These are phyloP conservation scores for Anneissia japonica DNA, from an alignment of 35 echinoderm and acorn worm genomes.

Conservation along the genomic window DNA sequence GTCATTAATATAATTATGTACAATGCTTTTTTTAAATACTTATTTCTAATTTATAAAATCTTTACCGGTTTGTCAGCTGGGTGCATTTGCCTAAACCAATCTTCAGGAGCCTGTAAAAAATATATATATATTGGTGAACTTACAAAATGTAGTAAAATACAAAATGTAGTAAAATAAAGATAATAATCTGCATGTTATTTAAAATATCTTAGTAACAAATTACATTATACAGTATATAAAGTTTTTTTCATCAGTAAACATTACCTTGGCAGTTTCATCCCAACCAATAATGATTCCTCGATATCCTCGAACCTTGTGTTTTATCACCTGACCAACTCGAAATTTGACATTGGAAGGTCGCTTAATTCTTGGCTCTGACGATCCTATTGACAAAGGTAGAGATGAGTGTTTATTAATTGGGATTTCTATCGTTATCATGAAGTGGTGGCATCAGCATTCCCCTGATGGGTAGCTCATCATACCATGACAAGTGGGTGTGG, in stretches of 20 bases:
- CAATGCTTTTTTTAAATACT: no score
- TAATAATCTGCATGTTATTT: no score
- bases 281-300: constrained; percentile 92
- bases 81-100: constrained; percentile 54
- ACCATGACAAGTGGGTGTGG: no score
- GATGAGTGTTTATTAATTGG: no score
- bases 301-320: constrained; percentile 78
- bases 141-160: background rate
- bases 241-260: background rate
- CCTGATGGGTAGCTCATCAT: no score
- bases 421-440: no score
- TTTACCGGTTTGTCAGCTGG: constrained; percentile 39
- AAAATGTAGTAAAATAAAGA: background rate
- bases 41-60: background rate
- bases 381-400: constrained; percentile 45
- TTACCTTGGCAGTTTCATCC: constrained; percentile 88
- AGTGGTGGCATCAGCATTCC: no score
- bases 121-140: constrained; percentile 6
- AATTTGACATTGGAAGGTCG: constrained; percentile 69
- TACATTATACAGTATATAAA: no score
- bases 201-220: no score
- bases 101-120: constrained; percentile 49
- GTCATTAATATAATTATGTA: no score
- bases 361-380: constrained; percentile 65
- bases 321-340: constrained; percentile 80